phyloP scores from a whole-genome alignment of 2,797 vertebrate species.

The Dallia pectoralis region DNA sequence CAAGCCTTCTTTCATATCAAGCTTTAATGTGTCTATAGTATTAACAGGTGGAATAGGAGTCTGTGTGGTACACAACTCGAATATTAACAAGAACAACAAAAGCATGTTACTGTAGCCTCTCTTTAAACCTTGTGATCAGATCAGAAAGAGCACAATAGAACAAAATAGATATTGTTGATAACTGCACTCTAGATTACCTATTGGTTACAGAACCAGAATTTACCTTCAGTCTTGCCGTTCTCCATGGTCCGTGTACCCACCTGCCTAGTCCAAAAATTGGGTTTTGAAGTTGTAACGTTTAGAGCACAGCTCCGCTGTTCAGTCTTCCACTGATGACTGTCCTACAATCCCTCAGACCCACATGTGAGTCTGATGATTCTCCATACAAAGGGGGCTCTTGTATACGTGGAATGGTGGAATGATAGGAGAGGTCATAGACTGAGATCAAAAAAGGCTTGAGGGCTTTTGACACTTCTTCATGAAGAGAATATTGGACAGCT shows the following conservation, averaged over 20 bases:
- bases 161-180: background rate
- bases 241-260: constrained; percentile 39
- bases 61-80: background rate
- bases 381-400: constrained; percentile 76
- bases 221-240: constrained; percentile 46
- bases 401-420: constrained; percentile 56
- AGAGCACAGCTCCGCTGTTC: constrained; percentile 8
- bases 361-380: constrained; percentile 80
- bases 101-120: background rate
- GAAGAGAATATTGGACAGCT: background rate
- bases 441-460: constrained; percentile 14
- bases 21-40: background rate
- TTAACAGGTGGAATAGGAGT: too few relatives aligned
- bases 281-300: constrained; percentile 1
- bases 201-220: background rate
- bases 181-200: background rate
- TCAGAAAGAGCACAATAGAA: background rate
- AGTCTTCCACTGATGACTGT: constrained; percentile 17
- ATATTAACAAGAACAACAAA: background rate
- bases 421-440: constrained; percentile 11
- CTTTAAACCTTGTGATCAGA: background rate
- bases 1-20: background rate
- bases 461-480: background rate
- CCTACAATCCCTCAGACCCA: constrained; percentile 45
- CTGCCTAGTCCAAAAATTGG: background rate